Percentiles rank a stretch among this genome's conserved stretches.
Evolutionary conservation across 2,888 invertebrate species (phyloP).

Genomic region (Parasteatoda lunata): DNA sequence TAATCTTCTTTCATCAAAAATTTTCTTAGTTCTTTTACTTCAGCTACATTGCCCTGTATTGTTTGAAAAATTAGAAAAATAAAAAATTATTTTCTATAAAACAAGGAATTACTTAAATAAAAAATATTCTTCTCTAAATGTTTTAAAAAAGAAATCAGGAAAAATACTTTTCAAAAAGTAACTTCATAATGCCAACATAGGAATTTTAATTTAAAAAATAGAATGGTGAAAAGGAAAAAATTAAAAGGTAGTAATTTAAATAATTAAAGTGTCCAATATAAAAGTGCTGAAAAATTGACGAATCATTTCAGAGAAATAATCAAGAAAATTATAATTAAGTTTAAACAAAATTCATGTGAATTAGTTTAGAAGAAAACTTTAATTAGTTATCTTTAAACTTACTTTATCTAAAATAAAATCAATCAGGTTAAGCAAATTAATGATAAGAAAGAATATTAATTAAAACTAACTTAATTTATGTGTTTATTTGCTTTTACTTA

Average conservation of each 20-base stretch:
- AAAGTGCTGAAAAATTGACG: neutral
- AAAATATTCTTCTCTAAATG: neutral
- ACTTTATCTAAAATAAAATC: no score
- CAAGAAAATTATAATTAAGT: no score
- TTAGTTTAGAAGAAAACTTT: no score
- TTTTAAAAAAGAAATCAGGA: neutral
- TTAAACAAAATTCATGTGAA: no score
- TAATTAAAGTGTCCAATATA: neutral
- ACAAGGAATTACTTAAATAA: neutral
- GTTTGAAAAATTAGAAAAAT: neutral
- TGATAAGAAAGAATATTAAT: constrained; percentile 1
- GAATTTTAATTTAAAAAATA: neutral
- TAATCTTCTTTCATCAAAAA: constrained; percentile 89
- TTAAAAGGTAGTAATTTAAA: neutral
- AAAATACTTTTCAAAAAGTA: neutral
- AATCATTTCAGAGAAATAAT: no score
- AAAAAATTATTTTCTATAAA: neutral
- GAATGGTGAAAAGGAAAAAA: neutral
- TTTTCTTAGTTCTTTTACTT: constrained; percentile 87
- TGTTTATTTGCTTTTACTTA: constrained; percentile 70
- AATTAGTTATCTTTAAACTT: no score
- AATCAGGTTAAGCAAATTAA: no score
- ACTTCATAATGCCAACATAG: neutral
- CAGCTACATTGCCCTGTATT: constrained; percentile 94
- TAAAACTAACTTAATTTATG: neutral